Evolutionary conservation across 1,140 invertebrate species (phyloP).

Genomic region (Agrypnia vestita): DNA sequence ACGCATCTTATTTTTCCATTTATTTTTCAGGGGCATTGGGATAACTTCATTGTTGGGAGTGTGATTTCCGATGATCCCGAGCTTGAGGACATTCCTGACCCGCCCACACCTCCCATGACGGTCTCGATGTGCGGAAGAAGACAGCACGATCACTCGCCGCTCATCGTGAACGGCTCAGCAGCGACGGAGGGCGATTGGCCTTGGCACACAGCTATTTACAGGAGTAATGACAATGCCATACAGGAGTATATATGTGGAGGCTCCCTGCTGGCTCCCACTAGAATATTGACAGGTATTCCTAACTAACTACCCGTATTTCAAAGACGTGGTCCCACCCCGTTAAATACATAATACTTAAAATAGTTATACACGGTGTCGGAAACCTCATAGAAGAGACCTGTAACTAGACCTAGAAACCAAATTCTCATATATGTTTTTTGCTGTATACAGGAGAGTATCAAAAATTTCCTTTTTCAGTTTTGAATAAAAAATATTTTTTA

Average conservation of each 20-base stretch:
- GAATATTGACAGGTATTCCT: conserved; percentile 6
- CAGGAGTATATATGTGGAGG: conserved; percentile 49
- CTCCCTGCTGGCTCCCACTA: conserved; percentile 19
- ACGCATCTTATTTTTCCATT: no score
- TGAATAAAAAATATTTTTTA: no score
- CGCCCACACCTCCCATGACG: no score
- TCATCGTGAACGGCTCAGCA: neutral
- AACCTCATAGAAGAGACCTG: neutral
- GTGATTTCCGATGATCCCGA: neutral
- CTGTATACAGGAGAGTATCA: neutral
- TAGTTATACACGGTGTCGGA: neutral
- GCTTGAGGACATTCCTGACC: neutral
- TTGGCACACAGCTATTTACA: conserved; percentile 50
- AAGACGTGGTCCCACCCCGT: no score
- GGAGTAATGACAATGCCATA: neutral
- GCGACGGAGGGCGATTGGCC: conserved; percentile 53
- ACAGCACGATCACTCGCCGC: neutral
- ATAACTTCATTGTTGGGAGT: neutral
- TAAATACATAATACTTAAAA: no score
- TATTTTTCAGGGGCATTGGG: conserved; percentile 22
- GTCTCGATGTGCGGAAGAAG: conserved; percentile 11
- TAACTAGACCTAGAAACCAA: neutral
- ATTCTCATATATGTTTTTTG: neutral
- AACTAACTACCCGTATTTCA: no score
- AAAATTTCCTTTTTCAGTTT: no score